These are phyloP conservation scores for Eublepharis macularius DNA, from an alignment of 2,113 vertebrate species.

Conservation along the genomic window DNA sequence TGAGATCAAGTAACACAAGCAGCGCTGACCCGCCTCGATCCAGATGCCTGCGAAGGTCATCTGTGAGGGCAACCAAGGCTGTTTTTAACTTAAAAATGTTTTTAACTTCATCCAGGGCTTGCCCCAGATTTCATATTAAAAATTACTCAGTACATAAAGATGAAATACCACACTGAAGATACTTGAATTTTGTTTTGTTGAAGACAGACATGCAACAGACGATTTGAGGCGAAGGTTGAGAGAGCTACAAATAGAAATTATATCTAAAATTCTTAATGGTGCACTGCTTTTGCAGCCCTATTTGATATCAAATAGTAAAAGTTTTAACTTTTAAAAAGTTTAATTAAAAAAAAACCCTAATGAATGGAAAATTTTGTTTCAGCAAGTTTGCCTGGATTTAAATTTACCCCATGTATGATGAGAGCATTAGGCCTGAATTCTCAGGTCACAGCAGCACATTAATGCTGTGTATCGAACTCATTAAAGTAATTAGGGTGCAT, in stretches of 20 bases:
- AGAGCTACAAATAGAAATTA: background rate
- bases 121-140: background rate
- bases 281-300: background rate
- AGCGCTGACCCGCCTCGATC: too few species aligned
- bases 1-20: too few species aligned
- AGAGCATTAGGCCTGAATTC: constrained; percentile 46
- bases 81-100: too few species aligned
- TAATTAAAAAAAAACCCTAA: constrained; percentile 20
- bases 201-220: background rate
- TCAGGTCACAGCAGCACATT: constrained; percentile 38
- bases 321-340: constrained; percentile 6
- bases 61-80: too few species aligned
- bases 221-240: too few species aligned
- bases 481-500: constrained; percentile 76
- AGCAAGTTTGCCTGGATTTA: constrained; percentile 26
- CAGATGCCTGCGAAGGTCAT: too few species aligned
- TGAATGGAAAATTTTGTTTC: background rate
- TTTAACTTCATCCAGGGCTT: background rate
- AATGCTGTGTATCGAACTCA: constrained; percentile 63
- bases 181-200: background rate
- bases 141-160: background rate
- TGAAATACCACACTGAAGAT: background rate
- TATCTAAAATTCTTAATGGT: background rate
- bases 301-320: background rate
- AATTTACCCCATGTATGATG: constrained; percentile 47